Evolutionary conservation across 2,888 invertebrate genomes (phyloP), one percentile per base, ranked within the genome.

Genomic region (Trachelus troglodyta): DNA sequence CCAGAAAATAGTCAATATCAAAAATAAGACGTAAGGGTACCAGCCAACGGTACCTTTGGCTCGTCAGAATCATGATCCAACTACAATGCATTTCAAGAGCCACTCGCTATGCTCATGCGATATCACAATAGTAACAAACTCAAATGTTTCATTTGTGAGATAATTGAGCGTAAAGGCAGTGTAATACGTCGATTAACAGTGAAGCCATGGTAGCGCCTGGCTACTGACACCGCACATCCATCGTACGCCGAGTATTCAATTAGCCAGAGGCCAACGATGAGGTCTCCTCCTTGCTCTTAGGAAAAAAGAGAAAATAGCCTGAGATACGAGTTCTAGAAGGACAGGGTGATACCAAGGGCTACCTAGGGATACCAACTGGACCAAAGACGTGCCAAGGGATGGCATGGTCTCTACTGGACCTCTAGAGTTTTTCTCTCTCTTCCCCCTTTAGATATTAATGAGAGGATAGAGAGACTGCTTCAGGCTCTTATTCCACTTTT

Each of bases 181-280:
- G 82, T 85, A 86, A 87, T 85, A 83, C 84, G 82, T 83, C 85
- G 85, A 87, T 87, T 87, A 87, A 83, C 79, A 81, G 78, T 77
- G 80, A 77, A 79, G 79, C 69, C 75, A 73, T 69, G 69, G 73
- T 34, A 34, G 71, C 77, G 71, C 71, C 23, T 79, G 81, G 85
- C 87, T 86, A 87, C 87, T 85, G 87, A 88, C 88, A 87, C 83
- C 83, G 82, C 79, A 85, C 88, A 89, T 89, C 88, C 86, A 89
- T 89, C 89, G 85, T 87, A 83, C 81, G 84, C 80, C 85, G 86
- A 86, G 87, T 88, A 89, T 89, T 89, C 89, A 88, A 89, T 89
- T 89, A 89, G 86, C 83, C 81, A 81, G 56, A 56, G 56, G 2
- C 56, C 56, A 56, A 23, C 23, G 56, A 23, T 3, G 56, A 56